phyloP scores from a whole-genome alignment of 2,888 invertebrate genomes.

The Phortica magna region DNA sequence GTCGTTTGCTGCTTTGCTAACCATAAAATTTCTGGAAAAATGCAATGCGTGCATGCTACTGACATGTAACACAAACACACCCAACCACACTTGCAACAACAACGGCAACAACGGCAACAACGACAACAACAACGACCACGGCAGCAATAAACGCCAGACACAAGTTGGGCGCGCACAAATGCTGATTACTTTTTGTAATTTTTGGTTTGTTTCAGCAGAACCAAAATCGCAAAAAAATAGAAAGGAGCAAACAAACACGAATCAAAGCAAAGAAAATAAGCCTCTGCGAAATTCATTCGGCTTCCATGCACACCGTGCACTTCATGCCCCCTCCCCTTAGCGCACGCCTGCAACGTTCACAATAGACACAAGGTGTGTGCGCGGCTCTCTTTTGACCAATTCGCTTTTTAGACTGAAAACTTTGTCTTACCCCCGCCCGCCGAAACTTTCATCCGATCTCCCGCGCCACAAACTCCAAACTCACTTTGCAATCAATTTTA shows the following conservation, averaged over 20 bases:
- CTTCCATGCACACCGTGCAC: not conserved
- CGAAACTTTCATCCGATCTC: too few relatives aligned
- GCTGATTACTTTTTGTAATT: constrained; percentile 32
- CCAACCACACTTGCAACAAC: not conserved
- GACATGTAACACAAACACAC: not conserved
- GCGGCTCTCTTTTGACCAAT: not conserved
- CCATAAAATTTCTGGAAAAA: not conserved
- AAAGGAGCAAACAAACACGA: not conserved
- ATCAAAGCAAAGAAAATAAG: constrained; percentile 3
- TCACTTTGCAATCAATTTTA: constrained; percentile 31
- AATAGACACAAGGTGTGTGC: too few relatives aligned
- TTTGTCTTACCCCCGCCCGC: not conserved
- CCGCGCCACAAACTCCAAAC: not conserved
- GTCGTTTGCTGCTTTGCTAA: not conserved
- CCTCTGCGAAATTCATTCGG: not conserved
- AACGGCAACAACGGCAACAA: not conserved
- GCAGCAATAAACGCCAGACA: not conserved
- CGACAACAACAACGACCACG: not conserved
- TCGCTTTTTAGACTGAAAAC: not conserved
- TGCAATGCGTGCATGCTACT: constrained; percentile 1
- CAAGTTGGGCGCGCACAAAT: constrained; percentile 21
- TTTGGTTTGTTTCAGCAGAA: not conserved
- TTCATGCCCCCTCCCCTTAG: too few relatives aligned
- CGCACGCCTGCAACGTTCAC: too few relatives aligned
- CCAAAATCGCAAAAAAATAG: not conserved